Evolutionary conservation across 2,113 vertebrate species (phyloP).

Genomic region (Fulmarus glacialis): DNA sequence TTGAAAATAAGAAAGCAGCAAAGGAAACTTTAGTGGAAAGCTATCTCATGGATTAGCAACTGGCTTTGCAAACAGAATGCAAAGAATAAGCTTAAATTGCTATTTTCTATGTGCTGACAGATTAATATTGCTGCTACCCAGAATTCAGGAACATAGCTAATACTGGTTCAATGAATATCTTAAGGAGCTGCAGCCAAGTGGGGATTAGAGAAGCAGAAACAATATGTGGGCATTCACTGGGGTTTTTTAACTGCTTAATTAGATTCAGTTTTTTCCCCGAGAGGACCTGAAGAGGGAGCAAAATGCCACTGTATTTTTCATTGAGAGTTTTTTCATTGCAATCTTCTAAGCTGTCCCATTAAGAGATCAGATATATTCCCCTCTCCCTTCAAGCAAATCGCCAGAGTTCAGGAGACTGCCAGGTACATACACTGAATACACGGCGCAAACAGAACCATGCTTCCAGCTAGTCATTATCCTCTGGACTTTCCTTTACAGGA

Average conservation of each 20-base stretch:
- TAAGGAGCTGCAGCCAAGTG: neutral
- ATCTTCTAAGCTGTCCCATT: neutral
- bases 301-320: neutral
- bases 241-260: neutral
- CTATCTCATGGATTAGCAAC: neutral
- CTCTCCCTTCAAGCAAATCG: neutral
- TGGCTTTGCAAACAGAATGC: neutral
- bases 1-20: neutral
- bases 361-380: neutral
- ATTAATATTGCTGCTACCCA: neutral
- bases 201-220: neutral
- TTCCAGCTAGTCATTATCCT: neutral
- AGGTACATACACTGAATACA: neutral
- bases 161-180: neutral
- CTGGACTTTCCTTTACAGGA: neutral
- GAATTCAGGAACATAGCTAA: neutral
- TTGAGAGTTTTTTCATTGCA: neutral
- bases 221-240: neutral
- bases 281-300: neutral
- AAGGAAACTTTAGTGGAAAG: neutral
- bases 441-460: neutral
- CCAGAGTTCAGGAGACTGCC: neutral
- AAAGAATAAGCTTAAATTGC: neutral
- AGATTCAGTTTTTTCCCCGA: neutral
- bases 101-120: neutral